Evolutionary conservation across 2,113 vertebrate genomes (phyloP).

Genomic region (Brachypodius melanocephalos): DNA sequence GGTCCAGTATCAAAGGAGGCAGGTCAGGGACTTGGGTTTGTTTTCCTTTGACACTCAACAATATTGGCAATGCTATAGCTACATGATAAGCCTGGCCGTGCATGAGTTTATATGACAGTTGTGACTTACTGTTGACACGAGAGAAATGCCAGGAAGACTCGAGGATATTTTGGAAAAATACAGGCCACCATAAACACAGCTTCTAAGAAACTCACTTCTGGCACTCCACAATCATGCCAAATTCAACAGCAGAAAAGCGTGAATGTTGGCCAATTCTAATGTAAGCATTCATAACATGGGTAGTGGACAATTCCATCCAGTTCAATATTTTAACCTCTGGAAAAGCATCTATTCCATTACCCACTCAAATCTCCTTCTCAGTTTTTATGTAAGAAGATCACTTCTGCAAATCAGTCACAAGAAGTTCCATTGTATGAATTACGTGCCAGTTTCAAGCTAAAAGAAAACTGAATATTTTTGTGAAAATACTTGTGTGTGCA

Average conservation of each 20-base stretch:
- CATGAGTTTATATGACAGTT: constrained; percentile 14
- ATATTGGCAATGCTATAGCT: constrained; percentile 4
- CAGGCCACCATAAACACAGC: not conserved
- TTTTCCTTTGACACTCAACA: constrained; percentile 14
- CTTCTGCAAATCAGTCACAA: not conserved
- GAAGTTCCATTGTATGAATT: not conserved
- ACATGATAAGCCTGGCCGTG: not conserved
- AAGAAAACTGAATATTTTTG: not conserved
- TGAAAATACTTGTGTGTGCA: not conserved
- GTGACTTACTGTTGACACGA: not conserved
- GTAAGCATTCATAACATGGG: not conserved
- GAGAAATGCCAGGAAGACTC: not conserved
- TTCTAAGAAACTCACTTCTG: not conserved
- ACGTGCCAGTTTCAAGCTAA: not conserved
- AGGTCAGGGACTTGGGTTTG: not conserved
- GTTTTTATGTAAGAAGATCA: not conserved
- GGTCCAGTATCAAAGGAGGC: not conserved
- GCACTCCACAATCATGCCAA: not conserved
- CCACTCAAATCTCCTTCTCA: not conserved
- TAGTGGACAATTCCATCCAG: not conserved
- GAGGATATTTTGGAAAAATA: not conserved
- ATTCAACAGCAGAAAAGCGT: not conserved
- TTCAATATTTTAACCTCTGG: not conserved
- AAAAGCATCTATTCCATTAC: not conserved
- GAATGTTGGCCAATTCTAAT: not conserved